These are phyloP conservation scores for Pseudanteris insignis DNA, from an alignment of 2,888 invertebrate genomes.

Conservation along the genomic window DNA sequence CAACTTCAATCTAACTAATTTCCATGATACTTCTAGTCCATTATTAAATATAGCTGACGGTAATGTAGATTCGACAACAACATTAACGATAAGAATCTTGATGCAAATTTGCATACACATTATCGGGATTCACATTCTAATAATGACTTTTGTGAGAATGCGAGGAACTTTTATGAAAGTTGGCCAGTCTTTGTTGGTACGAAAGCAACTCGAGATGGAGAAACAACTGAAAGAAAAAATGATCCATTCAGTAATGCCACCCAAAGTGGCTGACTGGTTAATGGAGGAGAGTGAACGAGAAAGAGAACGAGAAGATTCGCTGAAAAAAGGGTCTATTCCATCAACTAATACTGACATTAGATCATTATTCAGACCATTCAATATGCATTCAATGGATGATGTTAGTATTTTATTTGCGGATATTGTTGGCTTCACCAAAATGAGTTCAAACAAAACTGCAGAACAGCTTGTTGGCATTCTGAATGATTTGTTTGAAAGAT, in stretches of 20 bases:
- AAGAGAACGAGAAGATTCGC: slow-evolving; percentile 69
- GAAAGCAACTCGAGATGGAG: slow-evolving; percentile 90
- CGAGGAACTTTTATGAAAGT: slow-evolving; percentile 95
- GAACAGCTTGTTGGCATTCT: slow-evolving; percentile 94
- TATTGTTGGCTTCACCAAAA: slow-evolving; percentile 96
- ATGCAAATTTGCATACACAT: slow-evolving; percentile 90
- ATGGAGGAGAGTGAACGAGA: slow-evolving; percentile 79
- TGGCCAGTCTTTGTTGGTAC: slow-evolving; percentile 89
- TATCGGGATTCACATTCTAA: slow-evolving; percentile 90
- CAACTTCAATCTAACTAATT: background rate
- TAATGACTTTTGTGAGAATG: slow-evolving; percentile 93
- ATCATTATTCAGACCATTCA: slow-evolving; percentile 91
- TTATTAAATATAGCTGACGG: slow-evolving; percentile 23
- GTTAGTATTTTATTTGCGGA: slow-evolving; percentile 97
- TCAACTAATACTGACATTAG: slow-evolving; percentile 74
- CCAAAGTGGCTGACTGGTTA: slow-evolving; percentile 87
- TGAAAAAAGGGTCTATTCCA: slow-evolving; percentile 64
- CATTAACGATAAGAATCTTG: slow-evolving; percentile 75
- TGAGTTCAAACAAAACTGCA: slow-evolving; percentile 96
- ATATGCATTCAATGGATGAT: slow-evolving; percentile 96
- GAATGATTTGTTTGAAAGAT: slow-evolving; percentile 95
- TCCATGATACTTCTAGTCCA: slow-evolving; percentile 18
- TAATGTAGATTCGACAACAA: slow-evolving; percentile 54
- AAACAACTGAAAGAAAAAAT: slow-evolving; percentile 95
- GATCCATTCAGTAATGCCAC: slow-evolving; percentile 98